phyloP scores from a whole-genome alignment of 2,888 invertebrate species.

The Netelia virgata region DNA sequence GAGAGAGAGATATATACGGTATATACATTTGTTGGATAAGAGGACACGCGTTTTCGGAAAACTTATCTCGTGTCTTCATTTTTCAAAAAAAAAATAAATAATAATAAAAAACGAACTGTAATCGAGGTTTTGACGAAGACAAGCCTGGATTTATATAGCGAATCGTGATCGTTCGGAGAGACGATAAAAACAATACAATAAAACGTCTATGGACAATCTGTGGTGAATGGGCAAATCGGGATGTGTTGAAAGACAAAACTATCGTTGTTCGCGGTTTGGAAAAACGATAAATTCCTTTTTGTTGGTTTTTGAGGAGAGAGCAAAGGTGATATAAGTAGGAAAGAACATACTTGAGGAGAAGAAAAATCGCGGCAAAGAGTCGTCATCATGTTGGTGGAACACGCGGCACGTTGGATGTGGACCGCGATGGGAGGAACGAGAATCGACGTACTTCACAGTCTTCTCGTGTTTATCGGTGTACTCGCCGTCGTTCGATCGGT shows the following conservation, averaged over 20 bases:
- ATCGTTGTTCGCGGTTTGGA: background rate
- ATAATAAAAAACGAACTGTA: too few relatives aligned
- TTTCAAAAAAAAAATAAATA: too few relatives aligned
- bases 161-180: background rate
- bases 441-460: constrained; percentile 76
- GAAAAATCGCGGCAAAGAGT: background rate
- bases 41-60: too few relatives aligned
- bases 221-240: background rate
- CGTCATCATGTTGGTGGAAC: constrained; percentile 78
- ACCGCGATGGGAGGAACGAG: constrained; percentile 73
- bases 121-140: too few relatives aligned
- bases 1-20: background rate
- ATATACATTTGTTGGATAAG: background rate
- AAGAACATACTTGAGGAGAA: background rate
- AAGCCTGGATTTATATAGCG: background rate
- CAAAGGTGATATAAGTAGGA: background rate
- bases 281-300: background rate
- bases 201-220: background rate
- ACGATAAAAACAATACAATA: background rate
- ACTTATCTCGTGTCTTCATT: too few relatives aligned
- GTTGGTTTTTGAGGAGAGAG: background rate
- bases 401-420: constrained; percentile 77
- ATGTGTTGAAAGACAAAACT: background rate
- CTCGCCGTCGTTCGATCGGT: constrained; percentile 83
- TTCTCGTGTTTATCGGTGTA: constrained; percentile 86